Evolutionary conservation across 2,797 vertebrate genomes (phyloP).

Genomic region (Cynodonichthys magdalenae): DNA sequence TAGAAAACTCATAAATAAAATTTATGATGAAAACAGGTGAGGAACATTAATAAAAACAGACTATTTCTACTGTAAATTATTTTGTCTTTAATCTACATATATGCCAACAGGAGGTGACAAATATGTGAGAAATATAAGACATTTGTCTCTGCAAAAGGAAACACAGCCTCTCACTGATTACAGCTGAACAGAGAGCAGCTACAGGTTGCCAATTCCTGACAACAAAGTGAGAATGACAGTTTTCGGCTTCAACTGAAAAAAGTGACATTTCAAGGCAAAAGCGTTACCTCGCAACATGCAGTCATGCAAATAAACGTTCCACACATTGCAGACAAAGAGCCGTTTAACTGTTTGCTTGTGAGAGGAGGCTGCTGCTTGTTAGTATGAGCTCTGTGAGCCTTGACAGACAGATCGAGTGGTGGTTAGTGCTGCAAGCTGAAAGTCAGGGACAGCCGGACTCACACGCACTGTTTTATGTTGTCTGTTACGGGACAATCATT

Average conservation of each 20-base stretch:
- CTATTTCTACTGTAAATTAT: conserved; percentile 32
- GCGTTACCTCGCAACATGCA: conserved; percentile 72
- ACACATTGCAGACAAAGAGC: conserved; percentile 38
- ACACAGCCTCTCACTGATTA: conserved; percentile 29
- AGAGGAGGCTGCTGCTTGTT: conserved; percentile 58
- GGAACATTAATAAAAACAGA: conserved; percentile 18
- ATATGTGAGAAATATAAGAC: conserved; percentile 40
- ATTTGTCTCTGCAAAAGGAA: conserved; percentile 40
- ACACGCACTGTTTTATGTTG: conserved; percentile 34
- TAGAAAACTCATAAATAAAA: conserved; percentile 1
- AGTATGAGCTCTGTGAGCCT: conserved; percentile 60
- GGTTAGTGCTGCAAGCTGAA: conserved; percentile 73
- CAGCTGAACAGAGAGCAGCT: conserved; percentile 38
- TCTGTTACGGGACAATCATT: conserved; percentile 49
- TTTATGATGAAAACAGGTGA: conserved; percentile 21
- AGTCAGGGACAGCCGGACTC: conserved; percentile 57
- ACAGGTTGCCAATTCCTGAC: conserved; percentile 34
- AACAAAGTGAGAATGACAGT: conserved; percentile 42
- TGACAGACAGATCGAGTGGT: conserved; percentile 62
- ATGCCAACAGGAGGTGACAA: conserved; percentile 38
- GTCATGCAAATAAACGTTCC: conserved; percentile 63
- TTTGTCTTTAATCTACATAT: conserved; percentile 26
- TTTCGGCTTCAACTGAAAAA: conserved; percentile 37
- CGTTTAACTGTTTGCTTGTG: conserved; percentile 21
- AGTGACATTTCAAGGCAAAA: conserved; percentile 78